These are phyloP conservation scores for Protodeltote pygarga DNA, from an alignment of 2,888 invertebrate genomes.

Conservation along the genomic window DNA sequence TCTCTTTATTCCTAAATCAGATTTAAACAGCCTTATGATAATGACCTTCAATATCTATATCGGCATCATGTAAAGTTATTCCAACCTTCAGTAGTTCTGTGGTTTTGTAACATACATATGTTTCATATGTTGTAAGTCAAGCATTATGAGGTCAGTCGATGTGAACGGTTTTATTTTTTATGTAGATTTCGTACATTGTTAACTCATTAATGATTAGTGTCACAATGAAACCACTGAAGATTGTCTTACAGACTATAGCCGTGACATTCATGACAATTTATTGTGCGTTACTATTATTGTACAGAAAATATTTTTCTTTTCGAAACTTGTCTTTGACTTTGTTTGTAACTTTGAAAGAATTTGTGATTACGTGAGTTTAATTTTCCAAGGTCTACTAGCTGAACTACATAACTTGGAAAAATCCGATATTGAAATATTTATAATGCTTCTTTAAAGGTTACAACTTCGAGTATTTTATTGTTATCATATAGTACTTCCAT, in stretches of 20 bases:
- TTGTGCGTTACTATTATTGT: slow-evolving; percentile 46
- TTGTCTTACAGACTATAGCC: slow-evolving; percentile 38
- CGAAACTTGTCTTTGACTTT: slow-evolving; percentile 16
- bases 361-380: slow-evolving; percentile 21
- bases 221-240: slow-evolving; percentile 50
- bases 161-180: slow-evolving; percentile 40
- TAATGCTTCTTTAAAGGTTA: slow-evolving; percentile 8
- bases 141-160: slow-evolving; percentile 44
- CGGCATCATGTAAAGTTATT: slow-evolving; percentile 50
- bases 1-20: slow-evolving; percentile 8
- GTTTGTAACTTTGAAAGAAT: slow-evolving; percentile 22
- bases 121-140: slow-evolving; percentile 51
- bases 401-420: slow-evolving; percentile 14
- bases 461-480: slow-evolving; percentile 14
- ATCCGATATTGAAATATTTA: slow-evolving; percentile 8
- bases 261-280: slow-evolving; percentile 37
- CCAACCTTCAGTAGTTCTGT: slow-evolving; percentile 58
- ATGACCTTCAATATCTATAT: slow-evolving; percentile 52
- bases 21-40: slow-evolving; percentile 26
- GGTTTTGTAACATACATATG: slow-evolving; percentile 54
- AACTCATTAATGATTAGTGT: slow-evolving; percentile 48
- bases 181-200: slow-evolving; percentile 52
- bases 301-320: slow-evolving; percentile 28
- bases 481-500: background rate
- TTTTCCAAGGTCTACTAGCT: slow-evolving; percentile 30